These are phyloP conservation scores for Proteles cristata DNA, from an alignment of 2,113 vertebrate genomes.

Conservation along the genomic window DNA sequence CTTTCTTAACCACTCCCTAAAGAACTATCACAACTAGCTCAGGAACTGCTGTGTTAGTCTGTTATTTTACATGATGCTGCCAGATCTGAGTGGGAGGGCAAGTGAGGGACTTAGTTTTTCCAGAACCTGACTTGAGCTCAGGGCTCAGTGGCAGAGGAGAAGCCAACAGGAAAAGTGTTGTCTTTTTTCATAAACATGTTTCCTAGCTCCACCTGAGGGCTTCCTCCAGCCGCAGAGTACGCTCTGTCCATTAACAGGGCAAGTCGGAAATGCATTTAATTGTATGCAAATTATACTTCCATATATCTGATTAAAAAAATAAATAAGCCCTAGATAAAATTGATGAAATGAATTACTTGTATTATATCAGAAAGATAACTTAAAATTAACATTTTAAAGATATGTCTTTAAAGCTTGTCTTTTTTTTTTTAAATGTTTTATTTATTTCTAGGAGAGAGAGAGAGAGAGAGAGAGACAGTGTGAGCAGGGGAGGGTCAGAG, in stretches of 20 bases:
- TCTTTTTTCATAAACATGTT: background rate
- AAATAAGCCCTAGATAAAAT: background rate
- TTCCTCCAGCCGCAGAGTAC: background rate
- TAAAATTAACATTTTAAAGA: background rate
- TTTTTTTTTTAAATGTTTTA: no score
- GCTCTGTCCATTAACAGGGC: background rate
- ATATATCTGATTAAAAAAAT: background rate
- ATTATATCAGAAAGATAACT: background rate
- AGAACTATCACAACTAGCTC: background rate
- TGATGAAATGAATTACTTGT: slow-evolving; percentile 2
- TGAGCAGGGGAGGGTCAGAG: no score
- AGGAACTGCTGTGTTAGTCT: background rate
- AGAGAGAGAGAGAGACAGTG: no score
- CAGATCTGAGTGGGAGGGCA: background rate
- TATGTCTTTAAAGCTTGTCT: background rate
- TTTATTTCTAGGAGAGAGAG: no score
- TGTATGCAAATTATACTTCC: background rate
- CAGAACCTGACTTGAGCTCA: background rate
- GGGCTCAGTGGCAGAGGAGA: background rate
- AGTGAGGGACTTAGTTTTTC: background rate
- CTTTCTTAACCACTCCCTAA: background rate
- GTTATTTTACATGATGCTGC: background rate
- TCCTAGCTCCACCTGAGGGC: background rate
- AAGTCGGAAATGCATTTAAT: background rate
- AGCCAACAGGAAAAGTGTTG: background rate